These are phyloP conservation scores for Masnerella sp. DNA, from an alignment of 2,888 invertebrate genomes.

Conservation along the genomic window DNA sequence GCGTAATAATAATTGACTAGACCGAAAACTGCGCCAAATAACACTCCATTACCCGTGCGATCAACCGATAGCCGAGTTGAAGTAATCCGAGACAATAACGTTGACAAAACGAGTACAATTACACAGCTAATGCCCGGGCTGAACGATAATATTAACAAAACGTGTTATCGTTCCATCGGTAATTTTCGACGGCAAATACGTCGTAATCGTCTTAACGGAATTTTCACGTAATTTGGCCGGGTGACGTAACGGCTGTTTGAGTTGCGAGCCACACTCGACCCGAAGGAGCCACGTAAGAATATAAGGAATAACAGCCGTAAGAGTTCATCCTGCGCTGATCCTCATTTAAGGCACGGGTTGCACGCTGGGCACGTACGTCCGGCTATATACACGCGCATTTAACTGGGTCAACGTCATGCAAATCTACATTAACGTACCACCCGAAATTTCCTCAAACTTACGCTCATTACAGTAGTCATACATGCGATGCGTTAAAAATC, in stretches of 20 bases:
- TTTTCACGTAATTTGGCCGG: slow-evolving; percentile 29
- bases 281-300: slow-evolving; percentile 38
- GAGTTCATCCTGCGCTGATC: slow-evolving; percentile 45
- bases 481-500: slow-evolving; percentile 24
- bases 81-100: no score
- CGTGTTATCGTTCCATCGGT: slow-evolving; percentile 20
- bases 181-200: slow-evolving; percentile 17
- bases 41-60: no score
- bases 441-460: slow-evolving; percentile 52
- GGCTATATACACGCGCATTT: slow-evolving; percentile 38
- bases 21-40: no score
- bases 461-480: slow-evolving; percentile 42
- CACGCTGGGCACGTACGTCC: slow-evolving; percentile 47
- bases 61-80: no score
- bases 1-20: no score
- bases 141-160: slow-evolving; percentile 26
- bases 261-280: slow-evolving; percentile 40
- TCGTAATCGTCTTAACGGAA: slow-evolving; percentile 23
- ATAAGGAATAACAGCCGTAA: slow-evolving; percentile 53
- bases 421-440: slow-evolving; percentile 47
- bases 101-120: no score
- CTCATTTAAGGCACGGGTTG: slow-evolving; percentile 46
- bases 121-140: no score
- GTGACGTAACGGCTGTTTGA: slow-evolving; percentile 46
- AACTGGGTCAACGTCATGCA: slow-evolving; percentile 59